Conservation (phyloP, 1,140 invertebrate genomes). For the Eurytemora carolleeae region DNA sequence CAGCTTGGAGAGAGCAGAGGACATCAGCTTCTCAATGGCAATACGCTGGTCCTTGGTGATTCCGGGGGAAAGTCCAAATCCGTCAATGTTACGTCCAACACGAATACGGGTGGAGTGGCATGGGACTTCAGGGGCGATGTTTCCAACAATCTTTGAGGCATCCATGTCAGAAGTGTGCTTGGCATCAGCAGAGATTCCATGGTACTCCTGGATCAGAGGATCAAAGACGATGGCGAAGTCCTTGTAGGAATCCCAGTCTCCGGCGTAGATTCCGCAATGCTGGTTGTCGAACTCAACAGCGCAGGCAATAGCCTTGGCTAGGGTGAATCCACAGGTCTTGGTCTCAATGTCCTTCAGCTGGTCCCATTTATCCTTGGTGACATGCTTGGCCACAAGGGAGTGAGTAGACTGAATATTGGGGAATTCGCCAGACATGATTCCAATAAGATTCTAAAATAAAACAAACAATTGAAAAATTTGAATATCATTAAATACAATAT, state of each 20-base stretch:
- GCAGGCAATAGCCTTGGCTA: constrained; percentile 16
- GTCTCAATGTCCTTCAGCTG: constrained; percentile 12
- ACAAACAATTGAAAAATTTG: background rate
- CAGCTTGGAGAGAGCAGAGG: constrained; percentile 6
- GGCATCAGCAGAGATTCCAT: constrained; percentile 15
- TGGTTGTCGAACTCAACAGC: constrained; percentile 17
- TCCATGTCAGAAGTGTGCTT: constrained; percentile 17
- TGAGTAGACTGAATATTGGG: constrained; percentile 10
- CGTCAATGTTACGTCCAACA: constrained; percentile 15
- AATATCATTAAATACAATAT: background rate
- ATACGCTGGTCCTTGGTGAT: constrained; percentile 16
- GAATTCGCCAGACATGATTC: background rate
- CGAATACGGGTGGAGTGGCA: constrained; percentile 15
- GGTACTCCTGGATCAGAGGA: constrained; percentile 16
- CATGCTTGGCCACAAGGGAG: constrained; percentile 16
- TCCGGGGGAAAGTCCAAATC: constrained; percentile 16
- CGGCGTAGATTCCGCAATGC: constrained; percentile 17
- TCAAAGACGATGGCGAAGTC: constrained; percentile 14
- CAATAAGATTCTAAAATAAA: background rate
- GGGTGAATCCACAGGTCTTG: constrained; percentile 14
- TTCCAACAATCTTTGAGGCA: constrained; percentile 7
- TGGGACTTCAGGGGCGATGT: constrained; percentile 14
- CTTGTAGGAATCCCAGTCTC: constrained; percentile 14
- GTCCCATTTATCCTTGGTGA: constrained; percentile 16
- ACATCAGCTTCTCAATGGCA: constrained; percentile 13